A percentile compares a stretch with the other conserved stretches of the same genome.
phyloP scores from a whole-genome alignment of 2,888 invertebrate genomes.

The Mesochorus sp. region DNA sequence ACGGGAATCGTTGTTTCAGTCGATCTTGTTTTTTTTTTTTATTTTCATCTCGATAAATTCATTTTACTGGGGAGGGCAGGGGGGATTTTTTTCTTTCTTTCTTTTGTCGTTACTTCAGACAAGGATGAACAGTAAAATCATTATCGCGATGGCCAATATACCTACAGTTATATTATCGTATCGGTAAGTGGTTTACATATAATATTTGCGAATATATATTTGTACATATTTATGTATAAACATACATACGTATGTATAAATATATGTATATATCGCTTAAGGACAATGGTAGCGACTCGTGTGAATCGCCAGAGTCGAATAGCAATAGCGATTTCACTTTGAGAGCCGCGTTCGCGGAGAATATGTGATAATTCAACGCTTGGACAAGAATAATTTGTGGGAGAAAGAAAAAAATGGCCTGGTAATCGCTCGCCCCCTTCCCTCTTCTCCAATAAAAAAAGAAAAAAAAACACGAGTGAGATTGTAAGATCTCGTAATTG shows the following conservation, averaged over 20 bases:
- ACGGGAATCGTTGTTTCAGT: background rate
- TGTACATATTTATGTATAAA: slow-evolving; percentile 11
- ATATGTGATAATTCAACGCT: background rate
- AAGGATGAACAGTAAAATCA: slow-evolving; percentile 47
- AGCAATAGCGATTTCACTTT: background rate
- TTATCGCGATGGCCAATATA: slow-evolving; percentile 50
- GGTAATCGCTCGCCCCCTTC: no score
- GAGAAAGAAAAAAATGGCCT: background rate
- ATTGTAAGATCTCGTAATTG: no score
- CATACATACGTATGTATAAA: background rate
- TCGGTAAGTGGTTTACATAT: slow-evolving; percentile 57
- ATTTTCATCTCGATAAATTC: background rate
- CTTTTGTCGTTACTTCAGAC: slow-evolving; percentile 20
- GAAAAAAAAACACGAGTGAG: no score
- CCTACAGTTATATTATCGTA: slow-evolving; percentile 53
- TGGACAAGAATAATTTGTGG: background rate
- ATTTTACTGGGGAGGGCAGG: background rate
- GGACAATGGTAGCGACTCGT: background rate
- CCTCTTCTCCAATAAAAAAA: no score
- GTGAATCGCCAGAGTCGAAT: background rate
- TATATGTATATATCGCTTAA: slow-evolving; percentile 42
- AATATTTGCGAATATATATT: slow-evolving; percentile 55
- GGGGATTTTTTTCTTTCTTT: background rate
- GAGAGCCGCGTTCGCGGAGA: background rate
- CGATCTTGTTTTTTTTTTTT: background rate